phyloP scores from a whole-genome alignment of 2,888 invertebrate species.

The Neoscelio sp. region DNA sequence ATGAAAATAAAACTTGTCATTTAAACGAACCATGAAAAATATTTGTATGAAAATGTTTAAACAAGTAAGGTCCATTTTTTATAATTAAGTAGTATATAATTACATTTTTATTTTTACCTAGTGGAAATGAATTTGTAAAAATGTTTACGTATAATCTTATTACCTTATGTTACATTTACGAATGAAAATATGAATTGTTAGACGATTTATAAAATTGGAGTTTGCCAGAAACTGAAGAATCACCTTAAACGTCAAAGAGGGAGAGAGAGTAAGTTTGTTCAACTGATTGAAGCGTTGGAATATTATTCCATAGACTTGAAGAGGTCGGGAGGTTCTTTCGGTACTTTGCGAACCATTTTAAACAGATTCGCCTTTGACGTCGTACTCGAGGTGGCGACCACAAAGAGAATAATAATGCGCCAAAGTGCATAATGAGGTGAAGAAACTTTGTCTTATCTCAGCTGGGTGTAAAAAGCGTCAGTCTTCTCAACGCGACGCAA shows the following conservation, averaged over 20 bases:
- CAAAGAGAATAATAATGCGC: conserved; percentile 78
- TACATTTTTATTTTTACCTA: too few relatives aligned
- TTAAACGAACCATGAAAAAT: too few relatives aligned
- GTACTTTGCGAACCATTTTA: conserved; percentile 63
- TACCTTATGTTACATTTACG: too few relatives aligned
- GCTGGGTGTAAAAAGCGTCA: conserved; percentile 58
- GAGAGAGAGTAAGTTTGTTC: conserved; percentile 3
- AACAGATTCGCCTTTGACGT: conserved; percentile 71
- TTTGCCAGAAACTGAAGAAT: too few relatives aligned
- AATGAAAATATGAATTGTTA: too few relatives aligned
- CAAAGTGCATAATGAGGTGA: conserved; percentile 77
- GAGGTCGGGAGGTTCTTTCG: conserved; percentile 9
- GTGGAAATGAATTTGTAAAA: too few relatives aligned
- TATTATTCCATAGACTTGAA: conserved; percentile 29
- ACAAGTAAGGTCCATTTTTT: too few relatives aligned
- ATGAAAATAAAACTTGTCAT: too few relatives aligned
- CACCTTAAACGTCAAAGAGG: conserved; percentile 5
- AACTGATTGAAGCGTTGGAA: conserved; percentile 25
- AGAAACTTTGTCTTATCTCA: conserved; percentile 71
- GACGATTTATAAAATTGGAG: too few relatives aligned
- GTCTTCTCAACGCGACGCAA: conserved; percentile 19
- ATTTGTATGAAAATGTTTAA: too few relatives aligned
- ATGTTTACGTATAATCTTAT: too few relatives aligned
- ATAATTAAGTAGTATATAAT: conserved; percentile 1
- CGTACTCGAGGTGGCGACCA: conserved; percentile 65